Base-by-base conservation (phyloP, 2,888 invertebrate genomes). In the Venustoraphidia nigricollis region DNA sequence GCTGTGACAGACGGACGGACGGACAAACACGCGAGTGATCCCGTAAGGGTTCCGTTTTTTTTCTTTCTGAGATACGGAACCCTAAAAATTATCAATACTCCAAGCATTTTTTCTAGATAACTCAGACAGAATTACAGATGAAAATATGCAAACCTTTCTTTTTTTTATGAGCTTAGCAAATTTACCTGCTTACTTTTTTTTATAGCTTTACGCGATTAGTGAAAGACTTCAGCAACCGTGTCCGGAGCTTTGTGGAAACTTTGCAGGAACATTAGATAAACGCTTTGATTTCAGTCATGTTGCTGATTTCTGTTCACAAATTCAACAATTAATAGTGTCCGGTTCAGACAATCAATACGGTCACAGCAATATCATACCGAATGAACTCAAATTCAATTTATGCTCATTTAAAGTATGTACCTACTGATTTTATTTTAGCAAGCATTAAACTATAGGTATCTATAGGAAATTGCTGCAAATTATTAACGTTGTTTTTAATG, bases 271-370 rank as follows among this genome's bases (percentile, higher is more conserved):
- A 52, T 74, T 76, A 27, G 87, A 90, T 57, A 82, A 81, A 56
- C 79, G 81, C 64, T 86, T 81, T 58, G 93, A 95, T 67, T 85
- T 95, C 57, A 90, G 92, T 53, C 91, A 94, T 59, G 81, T 94
- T 1, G 65, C 95, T 47, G 95, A 95, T 66, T 88, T 91, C 60
- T 86, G 84, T 63, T 81, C 81, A 0, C 83, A 88, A 60, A 67
- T 94, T 34, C 76, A 76, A 14, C 72, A 74, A 17, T 65, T 91
- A 10, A 73, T 72, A 54, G 76, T 92, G 47, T 66, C 71, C 59
- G 87, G 89, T 2, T 79, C 75, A 56, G 69, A 72, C 34, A 72
- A 76, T 49, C 74, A 76, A 39, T 78, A 89, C 42, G 83, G 83
- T 8, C 80, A 81, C 1, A 94, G 93, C 62, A 92, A 89, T 62